A percentile compares a stretch with the other conserved stretches of the same genome.
These are phyloP conservation scores for Euleptes europaea DNA, from an alignment of 2,113 vertebrate species.

Conservation along the genomic window DNA sequence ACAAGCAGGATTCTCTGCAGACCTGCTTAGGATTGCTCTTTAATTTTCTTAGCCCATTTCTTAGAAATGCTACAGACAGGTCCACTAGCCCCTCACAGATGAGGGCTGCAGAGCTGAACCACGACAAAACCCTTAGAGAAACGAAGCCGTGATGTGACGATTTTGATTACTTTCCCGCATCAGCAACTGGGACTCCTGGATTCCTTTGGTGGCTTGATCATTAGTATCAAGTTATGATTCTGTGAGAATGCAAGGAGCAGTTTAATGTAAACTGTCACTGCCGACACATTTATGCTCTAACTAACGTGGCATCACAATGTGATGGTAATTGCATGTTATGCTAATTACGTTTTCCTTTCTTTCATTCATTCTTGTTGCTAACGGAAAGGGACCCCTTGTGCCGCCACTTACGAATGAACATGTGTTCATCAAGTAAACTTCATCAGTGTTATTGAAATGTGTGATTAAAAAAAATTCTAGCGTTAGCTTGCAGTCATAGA, in stretches of 20 bases:
- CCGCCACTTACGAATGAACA: conserved; percentile 31
- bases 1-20: too few species aligned
- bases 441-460: conserved; percentile 38
- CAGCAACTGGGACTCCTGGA: neutral
- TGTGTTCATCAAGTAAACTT: conserved; percentile 34
- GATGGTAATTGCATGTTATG: conserved; percentile 59
- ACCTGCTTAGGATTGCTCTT: too few species aligned
- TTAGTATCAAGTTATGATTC: conserved; percentile 30
- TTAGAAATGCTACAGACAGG: neutral
- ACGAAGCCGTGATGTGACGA: neutral
- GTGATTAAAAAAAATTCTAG: conserved; percentile 3
- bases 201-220: conserved; percentile 18
- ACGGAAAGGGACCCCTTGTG: conserved; percentile 25
- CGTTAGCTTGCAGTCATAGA: conserved; percentile 17
- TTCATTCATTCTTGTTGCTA: conserved; percentile 1
- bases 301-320: conserved; percentile 45
- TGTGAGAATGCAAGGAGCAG: conserved; percentile 11
- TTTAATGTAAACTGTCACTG: conserved; percentile 55
- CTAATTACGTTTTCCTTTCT: conserved; percentile 35
- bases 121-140: neutral
- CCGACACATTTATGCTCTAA: conserved; percentile 42
- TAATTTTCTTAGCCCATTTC: neutral
- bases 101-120: neutral
- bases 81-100: neutral
- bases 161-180: conserved; percentile 5